A percentile compares a stretch with the other conserved stretches of the same genome.
Conservation (phyloP, 2,113 vertebrate genomes). For the Lagopus muta region DNA sequence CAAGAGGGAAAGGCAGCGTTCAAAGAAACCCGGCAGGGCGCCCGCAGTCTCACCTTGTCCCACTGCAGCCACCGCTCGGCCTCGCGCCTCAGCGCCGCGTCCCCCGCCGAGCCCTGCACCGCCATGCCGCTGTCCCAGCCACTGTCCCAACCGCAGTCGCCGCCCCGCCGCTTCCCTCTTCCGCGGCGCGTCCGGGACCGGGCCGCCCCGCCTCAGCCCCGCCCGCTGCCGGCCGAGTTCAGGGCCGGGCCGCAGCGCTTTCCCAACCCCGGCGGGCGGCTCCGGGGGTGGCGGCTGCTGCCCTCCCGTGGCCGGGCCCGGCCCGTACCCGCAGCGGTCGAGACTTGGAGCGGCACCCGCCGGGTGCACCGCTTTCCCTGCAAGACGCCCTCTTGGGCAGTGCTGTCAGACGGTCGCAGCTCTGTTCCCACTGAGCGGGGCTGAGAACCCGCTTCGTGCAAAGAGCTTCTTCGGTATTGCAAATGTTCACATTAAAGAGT, state of each 20-base stretch:
- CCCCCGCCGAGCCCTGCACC: neutral
- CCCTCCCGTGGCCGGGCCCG: too few relatives aligned
- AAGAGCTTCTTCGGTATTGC: neutral
- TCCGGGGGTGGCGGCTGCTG: too few relatives aligned
- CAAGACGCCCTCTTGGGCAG: too few relatives aligned
- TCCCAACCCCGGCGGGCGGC: neutral
- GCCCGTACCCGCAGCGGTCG: too few relatives aligned
- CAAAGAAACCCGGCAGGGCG: neutral
- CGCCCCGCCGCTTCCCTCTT: neutral
- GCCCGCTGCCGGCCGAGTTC: neutral
- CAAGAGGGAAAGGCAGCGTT: neutral
- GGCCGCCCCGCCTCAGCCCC: neutral
- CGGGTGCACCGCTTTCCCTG: neutral
- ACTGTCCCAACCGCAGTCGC: neutral
- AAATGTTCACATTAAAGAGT: neutral
- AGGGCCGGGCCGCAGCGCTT: neutral
- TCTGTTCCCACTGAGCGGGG: neutral
- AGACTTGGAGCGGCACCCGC: too few relatives aligned
- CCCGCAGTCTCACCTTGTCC: conserved; percentile 82
- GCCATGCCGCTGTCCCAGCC: neutral
- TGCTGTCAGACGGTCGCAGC: neutral
- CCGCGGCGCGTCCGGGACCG: neutral
- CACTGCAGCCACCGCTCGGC: conserved; percentile 84
- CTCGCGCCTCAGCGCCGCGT: conserved; percentile 66
- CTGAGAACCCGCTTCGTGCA: neutral